Percentiles rank a stretch among this genome's conserved stretches.
Evolutionary conservation across 2,113 vertebrate species (phyloP).

Genomic region (Dicaeum eximium): DNA sequence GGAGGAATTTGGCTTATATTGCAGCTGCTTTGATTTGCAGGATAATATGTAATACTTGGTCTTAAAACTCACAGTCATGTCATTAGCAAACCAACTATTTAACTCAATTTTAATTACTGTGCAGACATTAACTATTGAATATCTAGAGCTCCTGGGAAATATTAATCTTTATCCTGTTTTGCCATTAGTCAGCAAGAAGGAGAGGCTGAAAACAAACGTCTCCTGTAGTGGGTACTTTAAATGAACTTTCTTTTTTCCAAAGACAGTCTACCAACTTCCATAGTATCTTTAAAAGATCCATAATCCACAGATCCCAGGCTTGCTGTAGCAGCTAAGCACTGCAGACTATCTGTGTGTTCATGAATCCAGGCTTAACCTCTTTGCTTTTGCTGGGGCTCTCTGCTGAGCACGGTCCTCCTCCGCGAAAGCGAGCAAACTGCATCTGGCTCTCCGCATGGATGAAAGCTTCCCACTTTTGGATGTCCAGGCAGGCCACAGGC

Average conservation of each 20-base stretch:
- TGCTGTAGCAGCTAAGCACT: neutral
- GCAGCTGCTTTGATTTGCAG: neutral
- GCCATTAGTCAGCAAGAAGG: neutral
- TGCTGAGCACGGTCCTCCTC: neutral
- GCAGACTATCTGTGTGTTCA: neutral
- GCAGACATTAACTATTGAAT: constrained; percentile 8
- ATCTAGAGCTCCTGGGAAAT: neutral
- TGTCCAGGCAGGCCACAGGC: constrained; percentile 24
- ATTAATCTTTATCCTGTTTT: neutral
- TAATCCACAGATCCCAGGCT: neutral
- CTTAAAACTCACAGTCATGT: neutral
- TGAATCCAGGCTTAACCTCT: constrained; percentile 42
- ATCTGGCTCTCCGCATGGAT: neutral
- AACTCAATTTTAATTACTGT: neutral
- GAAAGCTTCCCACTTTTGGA: constrained; percentile 46
- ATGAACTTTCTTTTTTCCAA: neutral
- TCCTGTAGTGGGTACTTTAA: neutral
- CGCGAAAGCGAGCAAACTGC: neutral
- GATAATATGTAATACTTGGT: neutral
- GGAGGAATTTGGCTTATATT: neutral
- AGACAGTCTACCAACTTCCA: neutral
- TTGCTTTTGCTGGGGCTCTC: constrained; percentile 18
- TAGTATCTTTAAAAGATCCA: neutral
- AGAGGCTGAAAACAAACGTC: neutral
- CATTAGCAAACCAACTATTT: neutral